phyloP scores from a whole-genome alignment of 64 coral and sea anemone genomes.

The Montipora efflorescens region DNA sequence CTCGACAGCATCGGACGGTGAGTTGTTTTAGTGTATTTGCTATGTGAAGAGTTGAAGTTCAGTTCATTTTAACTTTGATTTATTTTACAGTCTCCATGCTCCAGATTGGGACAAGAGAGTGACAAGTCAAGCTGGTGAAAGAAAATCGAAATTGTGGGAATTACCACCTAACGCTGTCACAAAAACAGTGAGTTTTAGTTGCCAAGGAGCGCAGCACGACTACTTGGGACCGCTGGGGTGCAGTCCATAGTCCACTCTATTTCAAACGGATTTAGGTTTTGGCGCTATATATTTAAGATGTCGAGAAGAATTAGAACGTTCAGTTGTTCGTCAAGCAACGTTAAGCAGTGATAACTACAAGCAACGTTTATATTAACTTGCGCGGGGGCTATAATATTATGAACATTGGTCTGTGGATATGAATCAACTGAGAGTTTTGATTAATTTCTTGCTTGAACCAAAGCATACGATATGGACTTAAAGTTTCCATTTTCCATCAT shows the following conservation, averaged over 20 bases:
- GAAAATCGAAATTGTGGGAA: background rate
- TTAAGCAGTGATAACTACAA: background rate
- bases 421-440: too few species aligned
- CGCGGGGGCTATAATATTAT: too few species aligned
- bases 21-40: background rate
- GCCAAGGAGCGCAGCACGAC: background rate
- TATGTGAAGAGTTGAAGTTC: background rate
- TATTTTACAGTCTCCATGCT: slow-evolving; percentile 24
- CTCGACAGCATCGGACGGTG: background rate
- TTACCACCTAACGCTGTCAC: background rate
- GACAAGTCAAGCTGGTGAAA: background rate
- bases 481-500: too few species aligned
- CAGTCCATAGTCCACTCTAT: too few species aligned
- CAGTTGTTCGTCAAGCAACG: background rate
- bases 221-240: background rate
- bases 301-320: background rate
- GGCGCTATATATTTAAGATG: too few species aligned
- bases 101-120: slow-evolving; percentile 2
- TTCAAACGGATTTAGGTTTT: background rate
- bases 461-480: too few species aligned
- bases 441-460: too few species aligned
- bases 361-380: too few species aligned
- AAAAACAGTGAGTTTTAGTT: slow-evolving; percentile 21
- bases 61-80: background rate
- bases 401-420: too few species aligned